These are phyloP conservation scores for Etheostoma perlongum DNA, from an alignment of 2,797 vertebrate genomes.

Conservation along the genomic window DNA sequence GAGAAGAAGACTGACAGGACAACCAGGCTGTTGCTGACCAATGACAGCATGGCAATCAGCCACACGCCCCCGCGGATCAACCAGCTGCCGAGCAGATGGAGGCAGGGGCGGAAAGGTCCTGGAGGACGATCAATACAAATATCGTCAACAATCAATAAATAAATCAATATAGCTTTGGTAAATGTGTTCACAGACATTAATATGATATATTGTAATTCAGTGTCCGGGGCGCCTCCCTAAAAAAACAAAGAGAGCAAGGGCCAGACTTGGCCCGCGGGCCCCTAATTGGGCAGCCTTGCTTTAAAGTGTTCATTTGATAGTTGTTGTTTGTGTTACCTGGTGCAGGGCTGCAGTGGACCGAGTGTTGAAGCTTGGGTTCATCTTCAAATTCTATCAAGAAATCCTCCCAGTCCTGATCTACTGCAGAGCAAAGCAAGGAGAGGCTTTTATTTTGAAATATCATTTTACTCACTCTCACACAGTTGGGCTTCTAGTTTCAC, in stretches of 20 bases:
- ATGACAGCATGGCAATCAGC: constrained; percentile 88
- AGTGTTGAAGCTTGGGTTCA: constrained; percentile 87
- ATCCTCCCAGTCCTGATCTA: constrained; percentile 91
- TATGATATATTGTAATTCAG: too few species aligned
- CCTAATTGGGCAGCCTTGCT: too few species aligned
- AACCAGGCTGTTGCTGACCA: constrained; percentile 90
- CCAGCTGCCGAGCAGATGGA: constrained; percentile 93
- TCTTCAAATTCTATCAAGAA: constrained; percentile 92
- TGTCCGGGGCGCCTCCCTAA: too few species aligned
- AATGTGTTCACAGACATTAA: too few species aligned
- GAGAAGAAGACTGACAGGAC: constrained; percentile 87
- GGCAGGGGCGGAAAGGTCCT: constrained; percentile 94
- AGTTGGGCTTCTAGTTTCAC: not conserved
- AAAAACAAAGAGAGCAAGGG: too few species aligned
- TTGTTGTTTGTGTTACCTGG: constrained; percentile 84
- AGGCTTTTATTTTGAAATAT: constrained; percentile 12
- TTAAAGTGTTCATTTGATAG: too few species aligned
- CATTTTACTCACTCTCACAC: not conserved
- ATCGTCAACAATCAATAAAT: not conserved
- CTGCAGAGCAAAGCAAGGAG: constrained; percentile 65
- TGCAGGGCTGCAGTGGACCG: constrained; percentile 90
- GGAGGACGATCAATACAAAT: not conserved
- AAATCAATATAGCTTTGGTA: not conserved
- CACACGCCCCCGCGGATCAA: constrained; percentile 92
- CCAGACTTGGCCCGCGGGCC: too few species aligned